phyloP scores from a whole-genome alignment of 2,888 invertebrate species.

The Phasia obesa region DNA sequence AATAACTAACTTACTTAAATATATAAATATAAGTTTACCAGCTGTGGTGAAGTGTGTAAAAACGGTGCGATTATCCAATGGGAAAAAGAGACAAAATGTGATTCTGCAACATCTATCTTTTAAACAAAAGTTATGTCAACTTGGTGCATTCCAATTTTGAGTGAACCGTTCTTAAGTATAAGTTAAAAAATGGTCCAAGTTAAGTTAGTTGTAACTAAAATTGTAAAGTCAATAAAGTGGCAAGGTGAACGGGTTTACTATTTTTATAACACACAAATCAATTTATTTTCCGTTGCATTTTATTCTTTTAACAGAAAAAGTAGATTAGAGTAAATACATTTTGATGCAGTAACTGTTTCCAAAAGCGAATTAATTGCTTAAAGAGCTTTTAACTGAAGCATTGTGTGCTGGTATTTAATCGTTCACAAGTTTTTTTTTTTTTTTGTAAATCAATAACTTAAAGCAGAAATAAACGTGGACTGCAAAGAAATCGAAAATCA shows the following conservation, averaged over 20 bases:
- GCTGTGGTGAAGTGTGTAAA: no score
- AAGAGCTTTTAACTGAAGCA: neutral
- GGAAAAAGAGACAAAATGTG: no score
- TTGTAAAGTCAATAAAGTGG: conserved; percentile 2
- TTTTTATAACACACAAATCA: conserved; percentile 15
- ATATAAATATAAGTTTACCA: no score
- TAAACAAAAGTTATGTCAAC: no score
- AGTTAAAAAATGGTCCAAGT: no score
- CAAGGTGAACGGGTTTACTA: conserved; percentile 47
- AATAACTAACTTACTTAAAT: no score
- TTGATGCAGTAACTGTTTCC: no score
- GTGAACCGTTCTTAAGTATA: no score
- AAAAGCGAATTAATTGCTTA: no score
- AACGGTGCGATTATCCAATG: no score
- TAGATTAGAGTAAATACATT: neutral
- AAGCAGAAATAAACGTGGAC: neutral
- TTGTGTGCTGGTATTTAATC: neutral
- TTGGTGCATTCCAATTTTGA: no score
- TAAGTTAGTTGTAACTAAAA: neutral
- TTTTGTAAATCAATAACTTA: neutral
- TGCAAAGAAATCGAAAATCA: conserved; percentile 24
- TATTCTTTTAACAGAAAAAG: neutral
- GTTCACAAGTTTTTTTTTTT: neutral
- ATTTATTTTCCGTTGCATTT: neutral
- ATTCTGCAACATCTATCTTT: no score